Evolutionary conservation across 2,888 invertebrate species (phyloP), one percentile per base, ranked within the genome.

Genomic region (Lasiommata megera): DNA sequence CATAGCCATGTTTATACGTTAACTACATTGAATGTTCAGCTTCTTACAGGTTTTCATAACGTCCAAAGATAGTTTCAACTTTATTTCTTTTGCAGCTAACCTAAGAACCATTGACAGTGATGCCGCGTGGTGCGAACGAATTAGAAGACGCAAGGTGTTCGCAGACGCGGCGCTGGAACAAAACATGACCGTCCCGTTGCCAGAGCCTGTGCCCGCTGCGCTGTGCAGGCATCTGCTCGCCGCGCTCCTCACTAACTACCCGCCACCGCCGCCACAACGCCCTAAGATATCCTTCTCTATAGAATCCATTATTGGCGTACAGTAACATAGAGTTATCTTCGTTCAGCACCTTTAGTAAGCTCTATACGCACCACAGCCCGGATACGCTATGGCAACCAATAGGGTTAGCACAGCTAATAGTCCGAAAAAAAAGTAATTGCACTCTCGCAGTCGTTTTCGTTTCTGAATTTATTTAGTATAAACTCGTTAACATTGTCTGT

Each of bases 91-190:
- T 48, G 18, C 70, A 83, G 84, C 74, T 51, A 77, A 68, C 58
- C 68, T 77, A n/a, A 61, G 74, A 16, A 69, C 74, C 9, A 34
- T 34, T 28, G 63, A 72, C 53, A 64, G 69, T 76, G 76, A 92
- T 77, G 74, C 90, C 63, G 76, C 76, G 9, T 93, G 82, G 92
- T 88, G 73, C 80, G 93, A 84, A 79, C 93, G 81, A 69, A 92
- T 91, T 68, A 93, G 82, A 6, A 73, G 89, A 67, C 92, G 92
- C 61, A 84, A 91, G 63, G 90, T 93, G 80, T 93, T 93, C 88
- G 94, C 94, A 73, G 94, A 93, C 92, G 94, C 92, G 70, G 91
- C 94, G 91, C 88, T 94, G 79, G 94, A 94, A 86, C 93, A 93
- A 72, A 63, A 62, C 16, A 55, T 66, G 6, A 60, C 67, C 1